phyloP scores from a whole-genome alignment of 2,888 invertebrate species.

The Operophtera brumata region DNA sequence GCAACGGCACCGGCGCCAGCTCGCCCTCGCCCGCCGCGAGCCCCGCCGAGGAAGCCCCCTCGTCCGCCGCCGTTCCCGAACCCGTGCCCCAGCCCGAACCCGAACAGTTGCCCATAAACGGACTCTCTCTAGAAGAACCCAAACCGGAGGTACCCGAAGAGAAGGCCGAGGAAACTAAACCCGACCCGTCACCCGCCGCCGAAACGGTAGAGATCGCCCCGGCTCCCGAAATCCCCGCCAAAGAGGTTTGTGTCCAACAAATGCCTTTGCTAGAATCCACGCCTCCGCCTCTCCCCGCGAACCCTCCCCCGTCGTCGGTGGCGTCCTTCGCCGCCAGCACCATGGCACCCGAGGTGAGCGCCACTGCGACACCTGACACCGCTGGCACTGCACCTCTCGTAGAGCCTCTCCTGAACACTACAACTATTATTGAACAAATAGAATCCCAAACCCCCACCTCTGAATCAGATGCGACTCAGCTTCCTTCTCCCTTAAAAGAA shows the following conservation, averaged over 20 bases:
- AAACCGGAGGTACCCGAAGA: constrained; percentile 51
- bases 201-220: constrained; percentile 62
- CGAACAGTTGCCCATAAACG: constrained; percentile 68
- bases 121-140: constrained; percentile 65
- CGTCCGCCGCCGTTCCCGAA: constrained; percentile 51
- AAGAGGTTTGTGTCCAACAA: constrained; percentile 80
- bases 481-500: constrained; percentile 41
- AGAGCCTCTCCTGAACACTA: constrained; percentile 51
- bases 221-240: constrained; percentile 69
- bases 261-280: constrained; percentile 83
- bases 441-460: constrained; percentile 33
- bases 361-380: constrained; percentile 70
- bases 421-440: constrained; percentile 42
- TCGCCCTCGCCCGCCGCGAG: constrained; percentile 39
- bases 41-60: constrained; percentile 49
- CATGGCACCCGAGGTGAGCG: constrained; percentile 79
- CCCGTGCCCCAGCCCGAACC: constrained; percentile 49
- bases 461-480: constrained; percentile 35
- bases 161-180: constrained; percentile 54
- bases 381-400: constrained; percentile 52
- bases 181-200: constrained; percentile 51
- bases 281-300: constrained; percentile 87
- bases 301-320: constrained; percentile 88
- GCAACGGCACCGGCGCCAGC: constrained; percentile 62
- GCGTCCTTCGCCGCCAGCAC: constrained; percentile 86